A percentile compares a stretch with the other conserved stretches of the same genome.
Conservation (phyloP, 1,140 invertebrate genomes). For the Rhopalosiphum padi region DNA sequence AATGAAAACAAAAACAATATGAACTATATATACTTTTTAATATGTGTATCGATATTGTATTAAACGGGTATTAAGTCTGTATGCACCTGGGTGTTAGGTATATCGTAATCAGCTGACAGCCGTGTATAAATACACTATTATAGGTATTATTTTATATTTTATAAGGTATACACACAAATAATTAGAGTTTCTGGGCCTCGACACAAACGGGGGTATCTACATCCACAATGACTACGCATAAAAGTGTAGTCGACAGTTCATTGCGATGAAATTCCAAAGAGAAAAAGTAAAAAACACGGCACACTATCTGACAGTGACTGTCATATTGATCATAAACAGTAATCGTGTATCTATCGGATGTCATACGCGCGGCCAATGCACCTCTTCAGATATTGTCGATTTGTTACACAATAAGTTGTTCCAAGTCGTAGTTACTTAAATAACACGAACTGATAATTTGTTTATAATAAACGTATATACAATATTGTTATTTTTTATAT, state of each 20-base stretch:
- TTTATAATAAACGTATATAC: neutral
- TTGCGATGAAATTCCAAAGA: neutral
- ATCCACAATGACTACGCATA: neutral
- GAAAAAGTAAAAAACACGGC: neutral
- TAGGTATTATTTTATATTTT: constrained; percentile 2
- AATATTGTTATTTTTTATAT: neutral
- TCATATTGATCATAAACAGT: neutral
- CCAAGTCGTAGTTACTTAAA: neutral
- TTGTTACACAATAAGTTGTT: neutral
- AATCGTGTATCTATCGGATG: neutral
- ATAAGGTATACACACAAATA: neutral
- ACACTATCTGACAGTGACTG: too few species aligned
- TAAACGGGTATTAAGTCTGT: neutral
- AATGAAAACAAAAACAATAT: neutral
- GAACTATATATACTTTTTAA: constrained; percentile 7
- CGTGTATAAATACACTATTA: neutral
- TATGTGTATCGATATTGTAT: neutral
- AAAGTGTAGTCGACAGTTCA: neutral
- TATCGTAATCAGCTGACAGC: neutral
- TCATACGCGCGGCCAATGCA: too few species aligned
- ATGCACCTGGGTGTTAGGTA: neutral
- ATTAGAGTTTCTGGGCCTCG: neutral
- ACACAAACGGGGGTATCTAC: neutral
- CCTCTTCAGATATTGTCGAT: neutral
- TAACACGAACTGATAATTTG: neutral